Conservation (phyloP, 2,797 vertebrate genomes). For the Oreortyx pictus region DNA sequence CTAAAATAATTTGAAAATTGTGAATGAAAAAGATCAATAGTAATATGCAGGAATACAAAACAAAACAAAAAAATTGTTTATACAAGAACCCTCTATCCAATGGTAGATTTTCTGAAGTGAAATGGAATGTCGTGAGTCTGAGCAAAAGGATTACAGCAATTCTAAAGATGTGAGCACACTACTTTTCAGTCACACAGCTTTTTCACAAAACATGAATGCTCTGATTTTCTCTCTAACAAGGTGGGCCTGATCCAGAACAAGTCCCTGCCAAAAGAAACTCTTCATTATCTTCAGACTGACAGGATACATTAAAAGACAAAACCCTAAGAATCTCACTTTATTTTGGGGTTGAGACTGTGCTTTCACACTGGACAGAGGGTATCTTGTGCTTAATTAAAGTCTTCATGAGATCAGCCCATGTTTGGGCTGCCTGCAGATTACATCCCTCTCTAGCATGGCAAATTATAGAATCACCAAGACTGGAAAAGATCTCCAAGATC, state of each 20-base stretch:
- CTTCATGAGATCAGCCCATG: not conserved
- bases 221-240: not conserved
- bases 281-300: not conserved
- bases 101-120: constrained; percentile 46
- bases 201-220: not conserved
- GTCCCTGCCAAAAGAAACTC: not conserved
- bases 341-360: not conserved
- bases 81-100: constrained; percentile 24
- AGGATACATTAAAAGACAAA: rapidly evolving
- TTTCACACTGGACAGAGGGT: not conserved
- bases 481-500: no score
- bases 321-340: not conserved
- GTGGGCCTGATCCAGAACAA: not conserved
- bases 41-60: constrained; percentile 45
- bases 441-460: not conserved
- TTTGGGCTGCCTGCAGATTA: not conserved
- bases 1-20: constrained; percentile 61
- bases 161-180: not conserved
- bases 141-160: constrained; percentile 26
- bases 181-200: not conserved
- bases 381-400: not conserved
- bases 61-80: constrained; percentile 25
- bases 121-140: not conserved
- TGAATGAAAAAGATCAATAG: constrained; percentile 66
- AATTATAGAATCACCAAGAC: not conserved